phyloP scores from a whole-genome alignment of 2,113 vertebrate species.

The Noturus placidus region DNA sequence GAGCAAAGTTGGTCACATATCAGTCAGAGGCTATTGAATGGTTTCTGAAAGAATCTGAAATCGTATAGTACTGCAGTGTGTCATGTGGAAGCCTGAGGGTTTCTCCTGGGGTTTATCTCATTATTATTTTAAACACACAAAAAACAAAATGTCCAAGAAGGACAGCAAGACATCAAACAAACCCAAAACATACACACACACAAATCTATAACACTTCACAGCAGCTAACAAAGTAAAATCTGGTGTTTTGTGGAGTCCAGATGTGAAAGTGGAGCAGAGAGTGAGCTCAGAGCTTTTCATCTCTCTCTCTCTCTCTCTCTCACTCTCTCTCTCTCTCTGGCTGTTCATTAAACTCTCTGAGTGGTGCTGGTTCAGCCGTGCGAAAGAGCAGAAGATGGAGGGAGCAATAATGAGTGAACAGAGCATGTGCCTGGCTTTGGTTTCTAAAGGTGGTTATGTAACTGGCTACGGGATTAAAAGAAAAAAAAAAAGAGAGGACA shows the following conservation, averaged over 20 bases:
- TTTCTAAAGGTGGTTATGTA: background rate
- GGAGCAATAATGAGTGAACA: slow-evolving; percentile 1
- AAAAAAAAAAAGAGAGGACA: background rate
- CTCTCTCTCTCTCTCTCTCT: slow-evolving; percentile 35
- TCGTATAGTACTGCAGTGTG: too few species aligned
- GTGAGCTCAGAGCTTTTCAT: background rate
- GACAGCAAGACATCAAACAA: background rate
- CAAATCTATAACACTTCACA: background rate
- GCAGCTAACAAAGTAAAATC: background rate
- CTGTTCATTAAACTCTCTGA: slow-evolving; percentile 19
- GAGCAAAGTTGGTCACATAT: too few species aligned
- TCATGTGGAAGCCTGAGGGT: too few species aligned
- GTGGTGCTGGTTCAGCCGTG: background rate
- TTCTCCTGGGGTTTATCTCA: background rate
- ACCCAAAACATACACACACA: background rate
- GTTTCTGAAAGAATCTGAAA: background rate
- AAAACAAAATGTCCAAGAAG: background rate
- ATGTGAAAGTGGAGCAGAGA: slow-evolving; percentile 12
- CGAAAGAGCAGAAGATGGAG: background rate
- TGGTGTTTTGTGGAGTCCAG: background rate
- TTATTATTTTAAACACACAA: too few species aligned
- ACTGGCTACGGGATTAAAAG: background rate
- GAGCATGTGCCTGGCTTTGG: background rate
- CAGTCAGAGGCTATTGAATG: too few species aligned
- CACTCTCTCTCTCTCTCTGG: background rate